Conservation (phyloP, 2,888 invertebrate species). For the Leptopilina drosophilae region DNA sequence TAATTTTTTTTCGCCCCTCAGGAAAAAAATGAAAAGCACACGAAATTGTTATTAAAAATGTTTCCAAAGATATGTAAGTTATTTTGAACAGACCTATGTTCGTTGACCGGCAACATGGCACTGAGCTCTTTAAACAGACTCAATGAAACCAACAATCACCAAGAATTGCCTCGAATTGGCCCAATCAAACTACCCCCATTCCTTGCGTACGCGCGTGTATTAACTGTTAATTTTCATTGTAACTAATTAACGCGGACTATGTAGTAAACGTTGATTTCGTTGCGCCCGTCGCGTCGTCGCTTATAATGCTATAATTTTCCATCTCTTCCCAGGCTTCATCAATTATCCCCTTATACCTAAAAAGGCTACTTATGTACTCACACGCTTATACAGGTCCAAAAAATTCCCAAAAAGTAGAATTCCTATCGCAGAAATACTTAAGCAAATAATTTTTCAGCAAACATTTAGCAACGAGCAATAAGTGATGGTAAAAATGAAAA, state of each 20-base stretch:
- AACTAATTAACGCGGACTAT: conserved; percentile 68
- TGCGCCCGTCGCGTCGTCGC: conserved; percentile 17
- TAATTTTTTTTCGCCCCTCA: too few relatives aligned
- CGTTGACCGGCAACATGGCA: conserved; percentile 73
- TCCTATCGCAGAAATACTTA: too few relatives aligned
- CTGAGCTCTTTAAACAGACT: conserved; percentile 73
- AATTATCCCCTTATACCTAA: background rate
- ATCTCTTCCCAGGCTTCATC: background rate
- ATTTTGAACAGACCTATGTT: conserved; percentile 70
- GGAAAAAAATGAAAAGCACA: background rate
- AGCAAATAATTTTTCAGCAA: too few relatives aligned
- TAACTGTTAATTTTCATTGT: conserved; percentile 75
- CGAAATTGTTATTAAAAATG: conserved; percentile 33
- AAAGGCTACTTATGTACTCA: too few relatives aligned
- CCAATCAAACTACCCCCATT: conserved; percentile 78
- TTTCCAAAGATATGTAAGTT: conserved; percentile 45
- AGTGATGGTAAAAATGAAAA: too few relatives aligned
- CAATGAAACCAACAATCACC: conserved; percentile 77
- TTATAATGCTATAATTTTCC: background rate
- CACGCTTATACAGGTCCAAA: too few relatives aligned
- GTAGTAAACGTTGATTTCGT: conserved; percentile 50
- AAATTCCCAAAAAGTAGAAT: too few relatives aligned
- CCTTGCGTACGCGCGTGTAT: conserved; percentile 75
- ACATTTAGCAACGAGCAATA: too few relatives aligned
- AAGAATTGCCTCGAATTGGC: conserved; percentile 78